A percentile compares a stretch with the other conserved stretches of the same genome.
These are phyloP conservation scores for Paedocypris sp. DNA, from an alignment of 2,113 vertebrate species.

Conservation along the genomic window DNA sequence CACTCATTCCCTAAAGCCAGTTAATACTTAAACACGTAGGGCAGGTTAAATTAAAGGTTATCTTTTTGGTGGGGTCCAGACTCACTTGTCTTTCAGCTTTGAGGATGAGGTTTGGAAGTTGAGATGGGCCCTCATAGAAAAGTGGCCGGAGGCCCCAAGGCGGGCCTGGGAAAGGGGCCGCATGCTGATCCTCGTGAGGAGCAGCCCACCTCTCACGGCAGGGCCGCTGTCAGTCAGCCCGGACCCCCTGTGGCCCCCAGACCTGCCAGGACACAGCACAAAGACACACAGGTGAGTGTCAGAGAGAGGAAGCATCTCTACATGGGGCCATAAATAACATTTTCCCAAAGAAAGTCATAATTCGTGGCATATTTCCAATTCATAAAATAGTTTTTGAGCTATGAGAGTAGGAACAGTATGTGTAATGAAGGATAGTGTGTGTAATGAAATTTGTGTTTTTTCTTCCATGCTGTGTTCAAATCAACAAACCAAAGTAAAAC, in stretches of 20 bases:
- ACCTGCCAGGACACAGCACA: slow-evolving; percentile 30
- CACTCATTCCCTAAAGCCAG: neutral
- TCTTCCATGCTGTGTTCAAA: too few relatives aligned
- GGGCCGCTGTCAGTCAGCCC: slow-evolving; percentile 23
- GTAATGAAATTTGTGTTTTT: too few relatives aligned
- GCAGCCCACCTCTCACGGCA: slow-evolving; percentile 39
- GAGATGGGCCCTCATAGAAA: slow-evolving; percentile 16
- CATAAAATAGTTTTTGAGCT: too few relatives aligned
- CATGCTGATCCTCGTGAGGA: slow-evolving; percentile 37
- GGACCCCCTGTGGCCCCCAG: slow-evolving; percentile 32
- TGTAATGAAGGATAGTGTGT: too few relatives aligned
- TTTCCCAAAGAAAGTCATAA: slow-evolving; percentile 4
- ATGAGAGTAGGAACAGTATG: too few relatives aligned
- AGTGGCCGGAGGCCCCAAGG: slow-evolving; percentile 42
- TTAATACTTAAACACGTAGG: slow-evolving; percentile 1
- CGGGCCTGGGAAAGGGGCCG: slow-evolving; percentile 34
- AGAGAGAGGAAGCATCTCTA: slow-evolving; percentile 2
- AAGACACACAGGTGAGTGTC: slow-evolving; percentile 38
- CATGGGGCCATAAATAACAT: slow-evolving; percentile 5
- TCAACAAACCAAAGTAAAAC: too few relatives aligned
- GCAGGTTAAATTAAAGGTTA: slow-evolving; percentile 47
- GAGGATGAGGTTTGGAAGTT: slow-evolving; percentile 27
- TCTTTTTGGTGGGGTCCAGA: slow-evolving; percentile 30
- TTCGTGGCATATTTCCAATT: too few relatives aligned
- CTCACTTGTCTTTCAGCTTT: slow-evolving; percentile 41